phyloP scores from a whole-genome alignment of 2,797 vertebrate genomes.

The Tragopan temminckii region DNA sequence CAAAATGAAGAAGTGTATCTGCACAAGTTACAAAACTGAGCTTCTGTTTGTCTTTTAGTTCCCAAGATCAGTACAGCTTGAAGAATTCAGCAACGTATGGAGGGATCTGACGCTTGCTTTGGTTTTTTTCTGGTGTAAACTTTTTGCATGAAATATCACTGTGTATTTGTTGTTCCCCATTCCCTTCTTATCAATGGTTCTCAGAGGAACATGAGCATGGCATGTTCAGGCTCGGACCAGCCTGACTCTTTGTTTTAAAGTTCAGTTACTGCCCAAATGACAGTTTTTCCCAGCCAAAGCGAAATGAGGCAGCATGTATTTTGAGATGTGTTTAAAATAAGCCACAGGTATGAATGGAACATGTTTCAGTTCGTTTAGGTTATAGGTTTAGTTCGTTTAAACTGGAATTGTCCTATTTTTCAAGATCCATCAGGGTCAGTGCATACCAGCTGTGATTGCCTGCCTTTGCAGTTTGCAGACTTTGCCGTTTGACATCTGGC shows the following conservation, averaged over 20 bases:
- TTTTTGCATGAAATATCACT: background rate
- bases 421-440: background rate
- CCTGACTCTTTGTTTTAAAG: background rate
- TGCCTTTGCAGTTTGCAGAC: too few species aligned
- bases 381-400: background rate
- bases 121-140: background rate
- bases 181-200: background rate
- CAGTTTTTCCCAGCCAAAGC: background rate
- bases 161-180: background rate
- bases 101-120: background rate
- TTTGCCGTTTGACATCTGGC: background rate
- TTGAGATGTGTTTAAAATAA: background rate
- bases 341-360: background rate
- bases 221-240: accelerated
- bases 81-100: background rate
- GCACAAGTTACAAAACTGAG: background rate
- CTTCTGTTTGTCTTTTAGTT: background rate
- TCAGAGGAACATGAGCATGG: background rate
- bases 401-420: background rate
- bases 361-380: background rate
- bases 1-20: background rate
- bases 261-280: background rate
- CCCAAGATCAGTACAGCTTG: background rate
- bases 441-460: background rate
- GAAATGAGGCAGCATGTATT: background rate